Evolutionary conservation across 1,140 invertebrate species (phyloP), one percentile per base, ranked within the genome.

Genomic region (Drosophila cardini): DNA sequence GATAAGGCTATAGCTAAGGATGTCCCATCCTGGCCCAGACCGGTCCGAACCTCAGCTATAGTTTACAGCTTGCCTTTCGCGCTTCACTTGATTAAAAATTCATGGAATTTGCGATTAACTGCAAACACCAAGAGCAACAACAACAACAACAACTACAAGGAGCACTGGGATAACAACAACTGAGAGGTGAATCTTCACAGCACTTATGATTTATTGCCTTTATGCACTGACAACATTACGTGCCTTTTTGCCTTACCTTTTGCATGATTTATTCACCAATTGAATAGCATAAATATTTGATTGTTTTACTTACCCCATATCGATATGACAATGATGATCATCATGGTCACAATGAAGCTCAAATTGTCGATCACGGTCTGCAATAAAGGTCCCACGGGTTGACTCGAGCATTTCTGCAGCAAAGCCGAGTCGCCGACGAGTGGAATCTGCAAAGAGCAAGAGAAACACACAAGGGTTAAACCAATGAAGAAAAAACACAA

Each of bases 81-180:
- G 61, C 16, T 76, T 46, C 43, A 52, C 13, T 61, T 80, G 67
- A 71, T 80, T 80, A 80, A 78, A 80, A 70, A 77, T 80, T 74
- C 75, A 80, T 80, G 75, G 67, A 80, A 80, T 78, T 80, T 75
- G 71, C 78, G 75, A 80, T 80, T 78, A 80, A 80, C 78, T 78
- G 75, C 61, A 79, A 65, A 73, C 75, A 73, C n/a, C 43, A 45
- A 48, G 55, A 72, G 15, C 69, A 56, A 38, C 18, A 57, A 38
- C 9, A 43, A 63, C 11, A 71, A 52, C 10, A 42, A 8, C 26
- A 30, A 40, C 57, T 57, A 40, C 16, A 57, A 26, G 9, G 26
- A 40, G 15, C 62, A 40, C 11, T n/a, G 5, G 8, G 34, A 16
- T 18, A 63, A 45, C 18, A 67, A 40, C 16, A 43, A 57, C n/a